Conservation (phyloP, 2,113 vertebrate species). For the Zeus faber region DNA sequence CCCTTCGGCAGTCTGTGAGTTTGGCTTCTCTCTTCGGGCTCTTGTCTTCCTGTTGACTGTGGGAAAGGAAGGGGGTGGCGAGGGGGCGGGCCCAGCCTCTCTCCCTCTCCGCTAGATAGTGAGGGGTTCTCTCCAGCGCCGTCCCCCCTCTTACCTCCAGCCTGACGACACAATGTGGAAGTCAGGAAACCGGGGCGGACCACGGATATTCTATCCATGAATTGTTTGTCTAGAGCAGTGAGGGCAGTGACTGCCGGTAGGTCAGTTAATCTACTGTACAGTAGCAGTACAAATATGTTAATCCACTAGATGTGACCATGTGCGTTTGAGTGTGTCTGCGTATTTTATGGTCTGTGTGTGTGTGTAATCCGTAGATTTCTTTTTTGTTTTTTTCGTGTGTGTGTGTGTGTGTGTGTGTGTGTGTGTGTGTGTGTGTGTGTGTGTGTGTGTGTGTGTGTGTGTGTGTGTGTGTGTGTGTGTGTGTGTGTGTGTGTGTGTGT, state of each 20-base stretch:
- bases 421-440: slow-evolving; percentile 11
- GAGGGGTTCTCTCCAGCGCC: slow-evolving; percentile 7
- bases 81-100: slow-evolving; percentile 37
- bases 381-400: no score
- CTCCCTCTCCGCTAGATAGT: slow-evolving; percentile 50
- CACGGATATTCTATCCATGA: slow-evolving; percentile 35
- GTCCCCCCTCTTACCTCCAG: slow-evolving; percentile 27
- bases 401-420: slow-evolving; percentile 8
- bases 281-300: slow-evolving; percentile 42
- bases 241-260: slow-evolving; percentile 16
- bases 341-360: slow-evolving; percentile 5
- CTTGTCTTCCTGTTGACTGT: slow-evolving; percentile 75
- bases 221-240: slow-evolving; percentile 36
- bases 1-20: slow-evolving; percentile 41
- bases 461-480: slow-evolving; percentile 10
- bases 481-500: neutral
- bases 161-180: slow-evolving; percentile 49
- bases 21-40: slow-evolving; percentile 34
- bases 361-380: no score
- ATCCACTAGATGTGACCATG: slow-evolving; percentile 42
- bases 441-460: slow-evolving; percentile 1
- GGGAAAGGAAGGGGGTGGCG: slow-evolving; percentile 61
- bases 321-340: slow-evolving; percentile 6
- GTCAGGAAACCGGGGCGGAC: slow-evolving; percentile 56
- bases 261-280: slow-evolving; percentile 38